phyloP scores from a whole-genome alignment of 2,888 invertebrate genomes.

The Phengaris alcon region DNA sequence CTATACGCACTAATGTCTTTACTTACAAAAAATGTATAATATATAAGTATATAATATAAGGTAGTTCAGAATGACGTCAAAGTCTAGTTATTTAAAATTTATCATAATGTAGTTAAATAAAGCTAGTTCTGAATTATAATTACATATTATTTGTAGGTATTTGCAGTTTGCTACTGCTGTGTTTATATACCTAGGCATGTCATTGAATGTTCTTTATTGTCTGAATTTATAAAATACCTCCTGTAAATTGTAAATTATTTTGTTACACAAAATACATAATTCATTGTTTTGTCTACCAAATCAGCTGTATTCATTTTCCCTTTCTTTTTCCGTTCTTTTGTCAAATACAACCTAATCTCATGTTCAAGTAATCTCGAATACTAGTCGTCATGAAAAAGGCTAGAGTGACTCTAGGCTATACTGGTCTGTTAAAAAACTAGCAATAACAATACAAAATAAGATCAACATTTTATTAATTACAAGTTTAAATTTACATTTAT shows the following conservation, averaged over 20 bases:
- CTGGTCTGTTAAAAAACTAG: not conserved
- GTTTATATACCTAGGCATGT: not conserved
- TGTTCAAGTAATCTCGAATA: too few species aligned
- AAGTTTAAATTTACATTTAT: slow-evolving; percentile 35
- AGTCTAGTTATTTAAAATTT: not conserved
- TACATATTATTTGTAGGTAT: not conserved
- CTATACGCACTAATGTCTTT: not conserved
- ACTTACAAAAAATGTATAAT: not conserved
- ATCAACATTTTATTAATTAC: slow-evolving; percentile 57
- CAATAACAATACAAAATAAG: slow-evolving; percentile 23
- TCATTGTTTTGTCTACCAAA: slow-evolving; percentile 3
- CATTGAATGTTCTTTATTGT: not conserved
- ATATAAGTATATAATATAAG: not conserved
- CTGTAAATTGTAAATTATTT: slow-evolving; percentile 14
- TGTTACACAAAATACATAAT: slow-evolving; percentile 15
- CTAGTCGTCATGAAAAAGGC: too few species aligned
- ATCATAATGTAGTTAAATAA: not conserved
- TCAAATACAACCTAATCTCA: too few species aligned
- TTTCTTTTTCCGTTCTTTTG: too few species aligned
- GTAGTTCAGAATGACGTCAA: not conserved
- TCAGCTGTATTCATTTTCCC: not conserved
- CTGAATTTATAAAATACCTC: not conserved
- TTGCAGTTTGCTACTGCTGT: not conserved
- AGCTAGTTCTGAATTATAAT: not conserved
- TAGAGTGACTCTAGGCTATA: not conserved